Evolutionary conservation across 2,113 vertebrate genomes (phyloP).

Genomic region (Mobula birostris): DNA sequence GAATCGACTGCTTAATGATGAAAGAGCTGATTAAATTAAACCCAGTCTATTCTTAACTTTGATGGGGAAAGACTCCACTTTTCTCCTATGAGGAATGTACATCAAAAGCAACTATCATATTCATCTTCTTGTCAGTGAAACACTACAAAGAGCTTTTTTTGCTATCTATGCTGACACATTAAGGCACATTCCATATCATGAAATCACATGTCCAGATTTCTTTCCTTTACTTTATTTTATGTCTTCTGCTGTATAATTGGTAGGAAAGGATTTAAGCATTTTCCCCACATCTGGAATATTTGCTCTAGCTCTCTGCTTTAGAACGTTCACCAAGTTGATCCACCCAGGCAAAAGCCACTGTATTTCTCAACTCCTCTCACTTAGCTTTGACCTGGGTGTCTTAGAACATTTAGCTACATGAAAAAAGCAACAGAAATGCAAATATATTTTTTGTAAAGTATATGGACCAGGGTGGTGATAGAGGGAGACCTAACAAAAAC

Average conservation of each 20-base stretch:
- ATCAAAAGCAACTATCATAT: background rate
- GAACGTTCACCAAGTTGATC: too few relatives aligned
- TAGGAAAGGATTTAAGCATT: background rate
- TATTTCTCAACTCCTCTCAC: background rate
- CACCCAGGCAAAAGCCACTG: background rate
- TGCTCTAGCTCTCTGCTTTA: background rate
- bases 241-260: background rate
- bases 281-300: background rate
- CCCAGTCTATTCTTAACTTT: background rate
- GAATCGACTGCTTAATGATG: background rate
- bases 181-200: background rate
- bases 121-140: background rate
- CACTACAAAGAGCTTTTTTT: background rate
- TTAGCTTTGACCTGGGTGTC: background rate
- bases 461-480: too few relatives aligned
- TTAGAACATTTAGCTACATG: background rate
- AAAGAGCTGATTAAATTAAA: background rate
- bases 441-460: too few relatives aligned
- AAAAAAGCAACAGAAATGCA: background rate
- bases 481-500: too few relatives aligned
- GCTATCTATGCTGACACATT: background rate
- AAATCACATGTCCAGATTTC: background rate
- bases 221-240: conserved; percentile 13
- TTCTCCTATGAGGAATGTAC: background rate
- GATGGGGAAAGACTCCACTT: background rate